Conservation (phyloP, 2,113 vertebrate species). For the Andinoacara biseriatus region DNA sequence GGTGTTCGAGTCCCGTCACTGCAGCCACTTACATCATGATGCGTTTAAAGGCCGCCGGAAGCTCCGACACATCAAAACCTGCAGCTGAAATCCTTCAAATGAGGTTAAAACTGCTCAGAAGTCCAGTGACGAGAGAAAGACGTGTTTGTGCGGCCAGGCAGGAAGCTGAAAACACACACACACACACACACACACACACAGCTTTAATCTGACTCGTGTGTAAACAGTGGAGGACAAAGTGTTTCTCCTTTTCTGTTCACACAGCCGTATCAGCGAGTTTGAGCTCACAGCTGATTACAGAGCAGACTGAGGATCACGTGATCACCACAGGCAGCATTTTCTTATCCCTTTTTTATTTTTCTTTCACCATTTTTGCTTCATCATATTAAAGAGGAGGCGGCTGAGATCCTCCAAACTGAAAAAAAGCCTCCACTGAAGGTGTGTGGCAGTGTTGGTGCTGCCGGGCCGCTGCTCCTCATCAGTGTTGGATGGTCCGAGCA, state of each 20-base stretch:
- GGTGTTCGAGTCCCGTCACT: background rate
- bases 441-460: background rate
- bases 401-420: background rate
- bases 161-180: background rate
- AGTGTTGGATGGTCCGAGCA: too few species aligned
- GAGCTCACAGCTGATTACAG: background rate
- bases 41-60: background rate
- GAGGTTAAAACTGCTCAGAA: background rate
- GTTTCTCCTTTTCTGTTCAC: background rate
- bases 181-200: background rate
- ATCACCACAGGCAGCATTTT: background rate
- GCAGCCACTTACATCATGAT: background rate
- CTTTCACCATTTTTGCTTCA: background rate
- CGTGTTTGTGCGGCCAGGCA: background rate
- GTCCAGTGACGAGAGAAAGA: rapidly evolving
- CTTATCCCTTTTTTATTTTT: background rate
- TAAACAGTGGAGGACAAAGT: constrained; percentile 50
- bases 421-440: background rate
- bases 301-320: background rate
- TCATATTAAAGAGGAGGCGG: background rate
- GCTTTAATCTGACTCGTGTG: constrained; percentile 5
- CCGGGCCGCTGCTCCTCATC: too few species aligned
- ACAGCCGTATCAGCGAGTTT: background rate
- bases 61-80: background rate
- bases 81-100: background rate